Conservation (phyloP, 2,113 vertebrate species). For the Chaetura pelagica region DNA sequence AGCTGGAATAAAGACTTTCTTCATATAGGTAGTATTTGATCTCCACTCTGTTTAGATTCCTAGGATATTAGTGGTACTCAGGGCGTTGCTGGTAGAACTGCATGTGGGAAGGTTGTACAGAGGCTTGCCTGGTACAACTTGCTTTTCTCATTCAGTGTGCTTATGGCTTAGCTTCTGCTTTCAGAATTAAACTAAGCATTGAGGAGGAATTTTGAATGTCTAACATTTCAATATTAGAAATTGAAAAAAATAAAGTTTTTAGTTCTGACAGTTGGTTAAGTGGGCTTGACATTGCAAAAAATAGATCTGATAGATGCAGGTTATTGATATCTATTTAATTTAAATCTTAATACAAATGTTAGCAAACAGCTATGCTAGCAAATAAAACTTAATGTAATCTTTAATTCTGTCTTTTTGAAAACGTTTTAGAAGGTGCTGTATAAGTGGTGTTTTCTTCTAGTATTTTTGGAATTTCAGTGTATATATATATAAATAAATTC, state of each 20-base stretch:
- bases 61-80: background rate
- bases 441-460: background rate
- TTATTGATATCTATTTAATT: background rate
- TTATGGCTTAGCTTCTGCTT: background rate
- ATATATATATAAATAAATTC: background rate
- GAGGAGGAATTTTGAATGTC: background rate
- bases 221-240: background rate
- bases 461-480: background rate
- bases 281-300: background rate
- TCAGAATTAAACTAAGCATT: background rate
- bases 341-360: background rate
- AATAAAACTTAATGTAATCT: background rate
- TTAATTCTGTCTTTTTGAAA: background rate
- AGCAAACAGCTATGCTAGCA: background rate
- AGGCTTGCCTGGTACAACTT: background rate
- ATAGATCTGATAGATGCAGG: background rate
- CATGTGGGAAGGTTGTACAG: background rate
- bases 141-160: background rate
- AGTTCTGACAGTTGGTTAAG: background rate
- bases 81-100: background rate
- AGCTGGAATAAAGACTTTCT: background rate
- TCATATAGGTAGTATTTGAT: background rate
- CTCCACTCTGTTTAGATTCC: background rate
- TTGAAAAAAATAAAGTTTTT: background rate
- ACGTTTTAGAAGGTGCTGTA: background rate